phyloP scores from a whole-genome alignment of 2,888 invertebrate species.

The Diaphora mendica region DNA sequence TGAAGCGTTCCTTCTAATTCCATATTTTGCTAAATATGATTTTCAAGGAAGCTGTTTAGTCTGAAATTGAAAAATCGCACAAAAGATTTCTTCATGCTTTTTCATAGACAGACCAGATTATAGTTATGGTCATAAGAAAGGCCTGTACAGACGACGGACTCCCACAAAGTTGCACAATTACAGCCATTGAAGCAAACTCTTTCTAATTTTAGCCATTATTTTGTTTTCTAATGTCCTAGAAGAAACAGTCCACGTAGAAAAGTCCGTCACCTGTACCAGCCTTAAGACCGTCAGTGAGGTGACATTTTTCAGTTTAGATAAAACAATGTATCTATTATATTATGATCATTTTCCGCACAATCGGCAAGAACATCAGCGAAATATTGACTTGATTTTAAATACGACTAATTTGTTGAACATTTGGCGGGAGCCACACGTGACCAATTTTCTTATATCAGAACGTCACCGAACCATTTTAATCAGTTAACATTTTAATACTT shows the following conservation, averaged over 20 bases:
- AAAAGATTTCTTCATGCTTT: conserved; percentile 29
- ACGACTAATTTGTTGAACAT: conserved; percentile 64
- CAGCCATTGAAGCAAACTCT: not conserved
- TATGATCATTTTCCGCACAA: conserved; percentile 54
- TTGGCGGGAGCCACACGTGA: conserved; percentile 48
- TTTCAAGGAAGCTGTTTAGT: conserved; percentile 61
- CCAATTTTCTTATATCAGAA: conserved; percentile 40
- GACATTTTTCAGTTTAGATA: conserved; percentile 52
- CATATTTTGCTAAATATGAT: conserved; percentile 81
- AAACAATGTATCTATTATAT: conserved; percentile 39
- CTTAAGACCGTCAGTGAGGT: conserved; percentile 30
- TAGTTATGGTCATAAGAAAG: not conserved
- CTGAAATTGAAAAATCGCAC: conserved; percentile 51
- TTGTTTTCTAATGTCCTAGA: not conserved
- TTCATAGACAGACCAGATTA: conserved; percentile 10
- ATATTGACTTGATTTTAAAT: conserved; percentile 79
- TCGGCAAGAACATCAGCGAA: conserved; percentile 69
- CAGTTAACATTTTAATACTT: conserved; percentile 77
- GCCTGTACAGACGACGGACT: not conserved
- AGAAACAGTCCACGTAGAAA: not conserved
- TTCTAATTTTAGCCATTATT: not conserved
- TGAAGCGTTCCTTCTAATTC: conserved; percentile 64
- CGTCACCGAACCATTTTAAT: conserved; percentile 75
- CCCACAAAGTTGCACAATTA: not conserved
- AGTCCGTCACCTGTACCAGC: not conserved